These are phyloP conservation scores for Hyalella azteca DNA, from an alignment of 2,888 invertebrate genomes.

Conservation along the genomic window DNA sequence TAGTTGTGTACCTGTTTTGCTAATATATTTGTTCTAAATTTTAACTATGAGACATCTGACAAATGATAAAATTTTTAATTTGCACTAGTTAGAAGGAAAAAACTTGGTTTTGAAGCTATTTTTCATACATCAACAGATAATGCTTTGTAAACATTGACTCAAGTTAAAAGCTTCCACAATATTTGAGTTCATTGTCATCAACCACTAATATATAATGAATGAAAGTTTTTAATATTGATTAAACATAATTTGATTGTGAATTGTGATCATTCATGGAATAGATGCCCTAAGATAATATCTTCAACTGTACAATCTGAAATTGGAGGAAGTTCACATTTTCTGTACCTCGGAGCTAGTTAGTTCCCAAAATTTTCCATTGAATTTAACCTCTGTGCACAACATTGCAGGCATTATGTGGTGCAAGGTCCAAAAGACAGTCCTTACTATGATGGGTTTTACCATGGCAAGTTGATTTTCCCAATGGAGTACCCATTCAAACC, in stretches of 20 bases:
- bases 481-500: constrained; percentile 97
- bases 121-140: no score
- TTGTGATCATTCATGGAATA: not conserved
- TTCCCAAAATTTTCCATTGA: not conserved
- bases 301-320: not conserved
- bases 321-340: not conserved
- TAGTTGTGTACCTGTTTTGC: not conserved
- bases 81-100: not conserved
- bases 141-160: no score
- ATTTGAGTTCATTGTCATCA: no score
- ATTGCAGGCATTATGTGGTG: constrained; percentile 88
- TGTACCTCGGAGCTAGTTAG: not conserved
- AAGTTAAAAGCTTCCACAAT: no score
- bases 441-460: constrained; percentile 89
- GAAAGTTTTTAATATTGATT: constrained; percentile 16
- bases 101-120: no score
- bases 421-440: constrained; percentile 94
- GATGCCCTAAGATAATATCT: not conserved
- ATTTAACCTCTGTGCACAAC: not conserved
- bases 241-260: not conserved
- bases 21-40: not conserved
- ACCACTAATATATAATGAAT: not conserved
- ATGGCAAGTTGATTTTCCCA: constrained; percentile 94
- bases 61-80: not conserved
- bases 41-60: not conserved